Evolutionary conservation across 1,140 invertebrate genomes (phyloP), one percentile per base, ranked within the genome.

Genomic region (Trichomalopsis sarcophagae): DNA sequence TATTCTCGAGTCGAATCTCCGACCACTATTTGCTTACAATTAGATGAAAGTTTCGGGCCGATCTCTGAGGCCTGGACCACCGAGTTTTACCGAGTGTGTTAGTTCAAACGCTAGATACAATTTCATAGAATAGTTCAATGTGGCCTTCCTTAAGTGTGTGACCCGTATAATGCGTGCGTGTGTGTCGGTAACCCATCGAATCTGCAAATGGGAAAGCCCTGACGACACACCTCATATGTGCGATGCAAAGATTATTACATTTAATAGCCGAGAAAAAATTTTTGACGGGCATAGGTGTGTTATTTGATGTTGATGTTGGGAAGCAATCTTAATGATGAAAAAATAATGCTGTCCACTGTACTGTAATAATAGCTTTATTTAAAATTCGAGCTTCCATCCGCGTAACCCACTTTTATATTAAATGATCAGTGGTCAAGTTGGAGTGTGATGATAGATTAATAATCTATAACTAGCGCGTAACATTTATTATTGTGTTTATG

Each of bases 81-180:
- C 62, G 27, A 85, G 40, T 77, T 85, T 85, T 71, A 77, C 80
- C 55, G 71, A 85, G 27, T 85, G 84, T 81, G 55, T 85, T 91
- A 89, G 90, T 91, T 90, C 75, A 88, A 88, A 88, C 86, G 90
- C 89, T 93, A 92, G 90, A 86, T 87, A 89, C 84, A 85, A 90
- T 90, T 90, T 91, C 86, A 91, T 92, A 93, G 92, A 91, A 90
- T 93, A 93, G 92, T 91, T 93, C 88, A 92, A 92, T 93, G 92
- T 93, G 92, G 92, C 92, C 92, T 93, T 93, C 91, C 91, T 93
- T 92, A 90, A 90, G 88, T 91, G 90, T 91, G 90, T 90, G 87
- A 79, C 86, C 83, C 66, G 62, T 76, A 66, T 36, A n/a, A 77
- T 66, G 55, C 47, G 84, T 73, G 80, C 71, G 36, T 80, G 50